Evolutionary conservation across 1,140 invertebrate genomes (phyloP), one percentile per base, ranked within the genome.

Genomic region (Drosophila parabipectinata): DNA sequence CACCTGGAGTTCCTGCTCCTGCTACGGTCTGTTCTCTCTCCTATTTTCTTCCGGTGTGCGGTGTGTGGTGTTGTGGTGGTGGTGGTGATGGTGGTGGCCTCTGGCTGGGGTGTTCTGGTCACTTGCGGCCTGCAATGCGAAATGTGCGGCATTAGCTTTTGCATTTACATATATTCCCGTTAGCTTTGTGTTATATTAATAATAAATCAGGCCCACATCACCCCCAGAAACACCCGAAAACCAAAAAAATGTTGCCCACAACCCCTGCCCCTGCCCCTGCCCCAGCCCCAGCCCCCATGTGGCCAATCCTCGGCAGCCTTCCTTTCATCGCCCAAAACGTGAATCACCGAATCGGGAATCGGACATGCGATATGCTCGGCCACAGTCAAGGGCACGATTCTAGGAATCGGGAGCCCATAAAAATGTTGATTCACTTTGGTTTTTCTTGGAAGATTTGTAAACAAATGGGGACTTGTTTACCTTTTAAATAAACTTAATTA

Each of bases 131-230:
- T 68, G 67, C 63, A 69, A 69, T 8, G 44, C 3, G 51, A 18
- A 53, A 47, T 39, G 54, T 69, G 45, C 7, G 32, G 32, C 28
- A n/a, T 71, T 71, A 71, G 63, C 51, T 48, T 69, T 69, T 26
- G 18, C 30, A 50, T 71, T 71, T 71, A 44, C 14, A 15, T 44
- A 71, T 71, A 69, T 67, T 47, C 44, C 15, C 18, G 15, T 2
- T 24, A 21, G 44, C 18, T 47, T 18, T 44, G 41, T 14, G 18
- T 47, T 47, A 68, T 64, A 67, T 67, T 26, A 34, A 53, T 53
- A 37, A 47, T 21, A 47, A 47, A 47, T 47, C 15, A 18, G 15
- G 44, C 9, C 9, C 44, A 14, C 44, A 15, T 14, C 44, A 15
- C 14, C 44, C 44, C 14, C 14, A 41, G 4, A 41, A n/a, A n/a